Evolutionary conservation across 2,113 vertebrate species (phyloP).

Genomic region (Raphicerus campestris): DNA sequence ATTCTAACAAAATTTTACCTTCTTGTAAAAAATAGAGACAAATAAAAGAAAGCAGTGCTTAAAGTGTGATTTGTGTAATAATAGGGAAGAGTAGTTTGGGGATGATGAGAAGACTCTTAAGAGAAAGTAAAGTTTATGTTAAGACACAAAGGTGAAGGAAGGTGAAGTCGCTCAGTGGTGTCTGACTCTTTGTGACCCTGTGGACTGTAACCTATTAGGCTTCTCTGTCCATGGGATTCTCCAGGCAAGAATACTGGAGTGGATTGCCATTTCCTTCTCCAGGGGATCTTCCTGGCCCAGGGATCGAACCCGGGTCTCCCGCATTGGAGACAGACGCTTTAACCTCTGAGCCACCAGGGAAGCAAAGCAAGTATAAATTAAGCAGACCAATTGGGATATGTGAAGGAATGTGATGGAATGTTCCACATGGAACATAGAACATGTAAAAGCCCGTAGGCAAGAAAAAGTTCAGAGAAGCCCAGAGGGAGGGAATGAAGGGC

Average conservation of each 20-base stretch:
- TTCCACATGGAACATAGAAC: background rate
- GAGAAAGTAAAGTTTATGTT: background rate
- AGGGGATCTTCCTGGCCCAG: too few species aligned
- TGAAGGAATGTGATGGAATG: background rate
- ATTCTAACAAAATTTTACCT: background rate
- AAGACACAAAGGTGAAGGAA: background rate
- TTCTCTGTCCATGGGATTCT: too few species aligned
- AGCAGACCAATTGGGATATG: background rate
- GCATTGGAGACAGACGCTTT: too few species aligned
- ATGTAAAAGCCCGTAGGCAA: background rate
- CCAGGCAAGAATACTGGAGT: too few species aligned
- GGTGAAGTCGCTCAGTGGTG: too few species aligned
- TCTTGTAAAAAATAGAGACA: background rate
- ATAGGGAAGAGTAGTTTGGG: background rate
- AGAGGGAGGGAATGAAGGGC: background rate
- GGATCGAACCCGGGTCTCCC: too few species aligned
- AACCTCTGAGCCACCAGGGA: too few species aligned
- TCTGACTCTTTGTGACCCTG: too few species aligned
- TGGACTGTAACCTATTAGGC: too few species aligned
- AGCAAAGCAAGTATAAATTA: background rate
- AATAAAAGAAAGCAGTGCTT: background rate
- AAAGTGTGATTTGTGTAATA: background rate
- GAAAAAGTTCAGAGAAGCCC: background rate
- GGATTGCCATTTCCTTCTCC: too few species aligned
- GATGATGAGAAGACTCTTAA: background rate